Evolutionary conservation across 2,797 vertebrate genomes (phyloP), one percentile per base, ranked within the genome.

Genomic region (Acrossocheilus fasciatus): DNA sequence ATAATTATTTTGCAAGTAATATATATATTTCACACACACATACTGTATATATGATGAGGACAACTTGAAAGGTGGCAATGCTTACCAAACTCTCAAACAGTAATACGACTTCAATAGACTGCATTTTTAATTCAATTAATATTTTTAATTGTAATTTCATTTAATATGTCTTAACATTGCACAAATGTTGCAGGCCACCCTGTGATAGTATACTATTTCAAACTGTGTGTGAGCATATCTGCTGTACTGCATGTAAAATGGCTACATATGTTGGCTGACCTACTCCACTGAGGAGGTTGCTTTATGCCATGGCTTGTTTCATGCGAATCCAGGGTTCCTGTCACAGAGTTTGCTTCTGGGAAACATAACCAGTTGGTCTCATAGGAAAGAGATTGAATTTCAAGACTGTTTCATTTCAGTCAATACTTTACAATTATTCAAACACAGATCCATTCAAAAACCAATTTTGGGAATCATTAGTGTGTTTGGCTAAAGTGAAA

Each of bases 331-430:
- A 50, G 75, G 15, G 15, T 41, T 62, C 20, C 52, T 72, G 76
- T 81, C 26, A 79, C 45, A 26, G 76, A 26, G 68, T 80, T 43
- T 74, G 26, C 57, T 87, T 84, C 68, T 80, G 57, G 50, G 68
- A 87, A 84, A 81, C 57, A 54, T 5, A 74, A 66, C 62, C 6
- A 20, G 18, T 15, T 39, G 14, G 17, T 72, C 36, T 62, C 86
- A n/a, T 5, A 43, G 59, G 68, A 59, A 73, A 4, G 23, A 79
- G 75, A 87, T 84, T 84, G 23, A 14, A 81, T 84, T 87, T 80
- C 86, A 79, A 43, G 54, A 39, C 52, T 20, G 64, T 54, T 78
- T 26, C 1, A 23, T 81, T 84, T 84, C 43, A 75, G 69, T 74
- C 54, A 64, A 74, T 64, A 73, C 20, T 72, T 47, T 64, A 30